A percentile compares a stretch with the other conserved stretches of the same genome.
Evolutionary conservation across 2,888 invertebrate species (phyloP).

Genomic region (Urechis unicinctus): DNA sequence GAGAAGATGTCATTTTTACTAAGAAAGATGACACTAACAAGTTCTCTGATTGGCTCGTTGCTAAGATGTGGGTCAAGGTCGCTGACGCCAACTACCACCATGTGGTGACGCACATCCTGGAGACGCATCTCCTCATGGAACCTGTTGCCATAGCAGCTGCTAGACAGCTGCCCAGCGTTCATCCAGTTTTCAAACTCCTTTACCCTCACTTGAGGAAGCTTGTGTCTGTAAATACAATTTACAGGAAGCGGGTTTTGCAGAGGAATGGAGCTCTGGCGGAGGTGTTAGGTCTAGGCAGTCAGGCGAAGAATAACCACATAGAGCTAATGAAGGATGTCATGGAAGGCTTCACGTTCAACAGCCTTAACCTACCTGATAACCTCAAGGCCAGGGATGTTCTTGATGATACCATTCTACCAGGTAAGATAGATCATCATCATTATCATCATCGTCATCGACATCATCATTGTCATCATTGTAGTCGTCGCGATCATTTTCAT

Average conservation of each 20-base stretch:
- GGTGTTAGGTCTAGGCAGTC: constrained; percentile 4
- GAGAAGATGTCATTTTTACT: constrained; percentile 8
- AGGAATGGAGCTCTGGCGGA: constrained; percentile 10
- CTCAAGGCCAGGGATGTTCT: constrained; percentile 2
- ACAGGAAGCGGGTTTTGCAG: constrained; percentile 10
- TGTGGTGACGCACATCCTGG: background rate
- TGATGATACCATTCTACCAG: constrained; percentile 6
- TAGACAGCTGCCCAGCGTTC: constrained; percentile 11
- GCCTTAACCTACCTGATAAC: constrained; percentile 8
- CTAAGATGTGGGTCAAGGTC: constrained; percentile 15
- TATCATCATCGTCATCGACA: too few relatives aligned
- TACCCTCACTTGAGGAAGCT: constrained; percentile 6
- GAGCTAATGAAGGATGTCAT: background rate
- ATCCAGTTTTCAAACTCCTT: constrained; percentile 14
- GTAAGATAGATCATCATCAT: too few relatives aligned
- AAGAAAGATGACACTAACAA: constrained; percentile 5
- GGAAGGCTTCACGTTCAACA: background rate
- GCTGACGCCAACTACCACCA: constrained; percentile 8
- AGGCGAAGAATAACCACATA: background rate
- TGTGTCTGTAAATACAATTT: constrained; percentile 10
- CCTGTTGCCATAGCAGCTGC: constrained; percentile 10
- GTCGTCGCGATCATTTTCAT: too few relatives aligned
- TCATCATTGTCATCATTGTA: too few relatives aligned
- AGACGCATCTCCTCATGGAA: constrained; percentile 12
- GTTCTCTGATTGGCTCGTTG: constrained; percentile 15